Conservation (phyloP, 2,797 vertebrate species). For the Silurus lanzhouensis region DNA sequence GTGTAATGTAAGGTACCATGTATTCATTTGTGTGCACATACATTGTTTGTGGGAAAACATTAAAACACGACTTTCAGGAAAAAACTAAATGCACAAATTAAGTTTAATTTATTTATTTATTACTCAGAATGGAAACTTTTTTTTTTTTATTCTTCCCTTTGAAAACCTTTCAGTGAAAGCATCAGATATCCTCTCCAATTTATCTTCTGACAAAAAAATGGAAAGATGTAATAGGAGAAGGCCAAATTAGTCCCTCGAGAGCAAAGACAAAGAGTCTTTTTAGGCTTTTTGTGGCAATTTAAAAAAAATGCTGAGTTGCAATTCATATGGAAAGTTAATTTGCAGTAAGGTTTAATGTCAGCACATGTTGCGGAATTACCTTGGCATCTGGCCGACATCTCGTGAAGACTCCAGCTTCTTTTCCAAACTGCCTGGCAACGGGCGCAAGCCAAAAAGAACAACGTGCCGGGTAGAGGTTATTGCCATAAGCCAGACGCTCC, state of each 20-base stretch:
- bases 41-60: constrained; percentile 23
- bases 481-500: constrained; percentile 69
- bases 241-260: constrained; percentile 76
- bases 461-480: constrained; percentile 64
- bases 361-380: constrained; percentile 82
- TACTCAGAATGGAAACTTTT: constrained; percentile 57
- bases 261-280: constrained; percentile 80
- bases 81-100: background rate
- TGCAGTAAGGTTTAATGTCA: constrained; percentile 82
- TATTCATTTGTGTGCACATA: constrained; percentile 27
- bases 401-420: constrained; percentile 72
- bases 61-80: constrained; percentile 9
- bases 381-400: constrained; percentile 77
- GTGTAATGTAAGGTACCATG: constrained; percentile 11
- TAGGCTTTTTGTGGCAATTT: constrained; percentile 68
- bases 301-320: constrained; percentile 77
- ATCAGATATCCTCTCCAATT: constrained; percentile 63
- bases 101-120: constrained; percentile 30
- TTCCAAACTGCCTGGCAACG: constrained; percentile 66
- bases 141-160: constrained; percentile 49
- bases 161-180: constrained; percentile 58
- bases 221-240: constrained; percentile 81
- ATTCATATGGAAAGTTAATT: constrained; percentile 82
- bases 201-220: constrained; percentile 72
- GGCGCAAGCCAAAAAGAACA: constrained; percentile 67